Evolutionary conservation across 2,797 vertebrate genomes (phyloP), one percentile per base, ranked within the genome.

Genomic region (Valencia hispanica): DNA sequence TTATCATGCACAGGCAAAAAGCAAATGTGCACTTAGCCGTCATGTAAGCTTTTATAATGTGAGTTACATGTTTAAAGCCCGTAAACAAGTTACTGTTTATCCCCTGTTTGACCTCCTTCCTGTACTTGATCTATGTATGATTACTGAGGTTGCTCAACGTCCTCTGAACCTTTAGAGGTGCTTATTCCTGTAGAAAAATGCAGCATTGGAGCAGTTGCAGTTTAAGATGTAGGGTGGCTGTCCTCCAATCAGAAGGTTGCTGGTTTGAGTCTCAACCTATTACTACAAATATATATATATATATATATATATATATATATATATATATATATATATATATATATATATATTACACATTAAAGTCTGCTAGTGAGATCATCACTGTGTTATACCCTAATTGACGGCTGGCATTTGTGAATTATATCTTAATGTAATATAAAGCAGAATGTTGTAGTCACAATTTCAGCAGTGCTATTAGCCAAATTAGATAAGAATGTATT

Each of bases 1-100:
- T 53, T 30, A 20, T 75, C 61, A 53, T 51, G 25, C 30, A n/a
- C 2, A 17, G 32, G 1, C 32, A 17, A 48, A 22, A 50, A 36
- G 14, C 12, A n/a, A 39, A 27, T 14, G 15, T 59, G 10, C 41
- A 45, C 1, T 11, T 39, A 59, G 17, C 14, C 50, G 43, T 61
- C 39, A 36, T 43, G 53, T 71, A 4, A 39, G 70, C 50, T 41
- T 27, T 41, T 17, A 48, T 55, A 39, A 43, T 20, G 17, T 34
- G 0, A 70, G 2, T 25, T 75, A 20, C 8, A 27, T 45, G 72
- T 79, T 72, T 78, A 32, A 79, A 82, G 53, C 55, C 63, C 10
- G 72, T 83, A 76, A 86, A 84, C 41, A 79, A 72, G 76, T 80
- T 83, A 68, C 78, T 75, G 55, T 77, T 80, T 80, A 50, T 27